Conservation (phyloP, 2,113 vertebrate genomes). For the Piaya cayana region DNA sequence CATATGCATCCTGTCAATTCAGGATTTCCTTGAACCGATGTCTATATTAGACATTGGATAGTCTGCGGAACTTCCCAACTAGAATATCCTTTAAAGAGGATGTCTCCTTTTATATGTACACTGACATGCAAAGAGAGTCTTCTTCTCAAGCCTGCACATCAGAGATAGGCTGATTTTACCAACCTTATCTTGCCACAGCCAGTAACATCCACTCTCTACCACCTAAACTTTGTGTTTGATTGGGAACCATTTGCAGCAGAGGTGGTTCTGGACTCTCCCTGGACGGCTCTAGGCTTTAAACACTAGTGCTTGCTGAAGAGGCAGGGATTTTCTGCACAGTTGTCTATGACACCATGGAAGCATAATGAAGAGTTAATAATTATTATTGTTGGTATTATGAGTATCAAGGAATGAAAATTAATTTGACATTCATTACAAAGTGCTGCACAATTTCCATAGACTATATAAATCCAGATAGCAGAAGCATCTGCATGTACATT, state of each 20-base stretch:
- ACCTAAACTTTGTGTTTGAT: neutral
- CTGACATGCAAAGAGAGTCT: neutral
- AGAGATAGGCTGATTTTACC: neutral
- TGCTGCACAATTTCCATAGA: neutral
- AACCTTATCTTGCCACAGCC: neutral
- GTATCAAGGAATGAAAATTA: neutral
- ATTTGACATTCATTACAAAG: neutral
- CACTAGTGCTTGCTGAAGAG: neutral
- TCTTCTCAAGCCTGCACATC: neutral
- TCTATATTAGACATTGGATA: neutral
- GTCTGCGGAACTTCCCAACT: neutral
- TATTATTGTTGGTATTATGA: accelerated
- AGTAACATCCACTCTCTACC: neutral
- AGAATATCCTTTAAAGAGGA: neutral
- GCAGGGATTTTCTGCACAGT: neutral
- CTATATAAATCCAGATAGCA: neutral
- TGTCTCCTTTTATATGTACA: neutral
- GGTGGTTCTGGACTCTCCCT: neutral
- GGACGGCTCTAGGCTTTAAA: neutral
- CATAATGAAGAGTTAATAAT: neutral
- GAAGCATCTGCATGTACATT: neutral
- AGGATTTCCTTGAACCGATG: neutral
- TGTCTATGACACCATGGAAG: neutral
- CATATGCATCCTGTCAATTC: neutral
- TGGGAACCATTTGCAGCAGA: neutral